phyloP scores from a whole-genome alignment of 2,888 invertebrate genomes.

The Drosophila yooni region DNA sequence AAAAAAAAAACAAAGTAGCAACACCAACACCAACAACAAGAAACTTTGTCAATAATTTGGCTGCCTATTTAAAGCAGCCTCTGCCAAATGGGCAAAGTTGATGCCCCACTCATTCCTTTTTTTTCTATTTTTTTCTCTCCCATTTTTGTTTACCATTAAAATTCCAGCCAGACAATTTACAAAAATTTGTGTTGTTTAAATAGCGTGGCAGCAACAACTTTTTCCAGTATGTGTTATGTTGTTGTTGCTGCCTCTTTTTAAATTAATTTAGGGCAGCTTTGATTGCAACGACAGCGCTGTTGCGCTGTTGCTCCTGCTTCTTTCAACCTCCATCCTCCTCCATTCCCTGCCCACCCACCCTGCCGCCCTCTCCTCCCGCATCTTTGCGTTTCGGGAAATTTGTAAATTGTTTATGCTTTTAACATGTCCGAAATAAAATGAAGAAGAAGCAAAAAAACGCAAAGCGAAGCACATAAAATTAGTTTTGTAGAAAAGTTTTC shows the following conservation, averaged over 20 bases:
- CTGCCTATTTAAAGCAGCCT: slow-evolving; percentile 71
- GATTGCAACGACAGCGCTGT: slow-evolving; percentile 54
- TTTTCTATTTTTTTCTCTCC: slow-evolving; percentile 5
- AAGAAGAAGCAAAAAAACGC: neutral
- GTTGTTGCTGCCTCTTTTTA: slow-evolving; percentile 55
- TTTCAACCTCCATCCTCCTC: neutral
- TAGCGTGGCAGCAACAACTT: slow-evolving; percentile 53
- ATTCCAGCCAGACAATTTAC: slow-evolving; percentile 74
- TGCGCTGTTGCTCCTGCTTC: slow-evolving; percentile 3
- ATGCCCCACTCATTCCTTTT: slow-evolving; percentile 21
- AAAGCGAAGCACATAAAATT: slow-evolving; percentile 63
- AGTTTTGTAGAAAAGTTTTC: slow-evolving; percentile 50
- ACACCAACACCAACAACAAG: slow-evolving; percentile 7
- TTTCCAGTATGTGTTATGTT: slow-evolving; percentile 11
- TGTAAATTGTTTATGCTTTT: slow-evolving; percentile 68
- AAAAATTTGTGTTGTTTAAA: slow-evolving; percentile 76
- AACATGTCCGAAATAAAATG: slow-evolving; percentile 43
- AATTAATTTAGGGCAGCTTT: slow-evolving; percentile 77
- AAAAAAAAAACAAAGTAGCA: slow-evolving; percentile 5
- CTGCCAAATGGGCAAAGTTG: slow-evolving; percentile 47
- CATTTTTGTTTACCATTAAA: slow-evolving; percentile 74
- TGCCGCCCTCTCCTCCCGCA: neutral
- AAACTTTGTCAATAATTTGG: slow-evolving; percentile 74
- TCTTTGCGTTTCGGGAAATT: slow-evolving; percentile 18
- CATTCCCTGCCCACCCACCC: neutral